Percentiles rank a stretch among this genome's conserved stretches.
Conservation (phyloP, 1,140 invertebrate species). For the Lordiphosa mommai region DNA sequence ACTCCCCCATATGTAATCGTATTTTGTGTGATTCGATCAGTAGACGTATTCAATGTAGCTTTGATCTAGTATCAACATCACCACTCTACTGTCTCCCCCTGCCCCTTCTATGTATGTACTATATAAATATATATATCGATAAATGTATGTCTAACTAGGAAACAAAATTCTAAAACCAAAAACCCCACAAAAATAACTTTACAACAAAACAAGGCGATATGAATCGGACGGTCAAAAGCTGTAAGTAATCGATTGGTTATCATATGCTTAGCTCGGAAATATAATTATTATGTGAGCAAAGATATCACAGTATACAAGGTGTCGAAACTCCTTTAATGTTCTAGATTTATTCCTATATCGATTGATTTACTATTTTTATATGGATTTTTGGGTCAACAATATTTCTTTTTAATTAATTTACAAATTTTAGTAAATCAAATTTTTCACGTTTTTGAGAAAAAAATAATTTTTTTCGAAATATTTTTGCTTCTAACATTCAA, state of each 20-base stretch:
- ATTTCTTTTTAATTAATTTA: too few species aligned
- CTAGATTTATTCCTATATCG: too few species aligned
- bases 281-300: too few species aligned
- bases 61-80: slow-evolving; percentile 25
- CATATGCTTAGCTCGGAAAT: neutral
- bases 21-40: slow-evolving; percentile 66
- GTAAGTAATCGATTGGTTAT: neutral
- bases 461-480: too few species aligned
- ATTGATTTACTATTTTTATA: too few species aligned
- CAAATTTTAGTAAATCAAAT: too few species aligned
- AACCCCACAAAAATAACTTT: slow-evolving; percentile 21
- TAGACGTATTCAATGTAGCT: slow-evolving; percentile 51
- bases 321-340: too few species aligned
- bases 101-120: slow-evolving; percentile 15
- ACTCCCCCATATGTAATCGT: slow-evolving; percentile 41
- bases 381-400: too few species aligned
- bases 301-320: too few species aligned
- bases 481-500: too few species aligned
- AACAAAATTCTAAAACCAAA: slow-evolving; percentile 45
- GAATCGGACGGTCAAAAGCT: slow-evolving; percentile 26
- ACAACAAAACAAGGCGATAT: slow-evolving; percentile 21
- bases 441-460: too few species aligned
- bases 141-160: slow-evolving; percentile 59
- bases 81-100: slow-evolving; percentile 3
- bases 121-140: slow-evolving; percentile 1